Evolutionary conservation across 53 echinoderm and acorn worm species (phyloP).

Genomic region (Hippasteria phrygiana): DNA sequence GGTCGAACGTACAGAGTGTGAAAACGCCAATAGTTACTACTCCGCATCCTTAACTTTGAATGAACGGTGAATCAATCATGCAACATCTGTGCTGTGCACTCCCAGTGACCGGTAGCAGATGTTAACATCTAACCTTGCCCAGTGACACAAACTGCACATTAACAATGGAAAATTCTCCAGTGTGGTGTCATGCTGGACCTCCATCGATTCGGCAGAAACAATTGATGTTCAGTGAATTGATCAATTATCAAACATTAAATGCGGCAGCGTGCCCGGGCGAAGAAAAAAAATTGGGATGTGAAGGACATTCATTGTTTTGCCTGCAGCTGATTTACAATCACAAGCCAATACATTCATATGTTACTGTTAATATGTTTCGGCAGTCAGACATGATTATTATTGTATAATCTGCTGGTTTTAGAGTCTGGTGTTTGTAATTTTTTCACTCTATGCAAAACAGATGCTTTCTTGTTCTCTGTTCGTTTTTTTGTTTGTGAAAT

Average conservation of each 20-base stretch:
- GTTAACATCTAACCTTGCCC: not conserved
- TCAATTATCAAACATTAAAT: conserved; percentile 39
- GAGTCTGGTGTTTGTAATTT: no score
- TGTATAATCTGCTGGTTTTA: no score
- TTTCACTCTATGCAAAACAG: no score
- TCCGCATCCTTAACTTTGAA: not conserved
- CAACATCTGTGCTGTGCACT: conserved; percentile 16
- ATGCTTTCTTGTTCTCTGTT: no score
- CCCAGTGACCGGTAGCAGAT: not conserved
- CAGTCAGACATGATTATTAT: no score
- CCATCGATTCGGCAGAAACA: conserved; percentile 19
- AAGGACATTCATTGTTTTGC: conserved; percentile 3
- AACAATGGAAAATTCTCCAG: conserved; percentile 30
- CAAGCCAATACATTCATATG: conserved; percentile 23
- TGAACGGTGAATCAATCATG: not conserved
- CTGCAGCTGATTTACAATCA: not conserved
- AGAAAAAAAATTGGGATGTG: not conserved
- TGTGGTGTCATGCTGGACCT: conserved; percentile 15
- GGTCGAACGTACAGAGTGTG: no score
- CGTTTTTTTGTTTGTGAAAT: no score
- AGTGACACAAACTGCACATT: not conserved
- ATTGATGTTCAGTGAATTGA: not conserved
- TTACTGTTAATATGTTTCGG: no score
- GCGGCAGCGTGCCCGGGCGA: not conserved
- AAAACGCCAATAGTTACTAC: no score